Percentiles rank a stretch among this genome's conserved stretches.
Conservation (phyloP, 2,797 vertebrate species). For the Eidolon dupreanum region DNA sequence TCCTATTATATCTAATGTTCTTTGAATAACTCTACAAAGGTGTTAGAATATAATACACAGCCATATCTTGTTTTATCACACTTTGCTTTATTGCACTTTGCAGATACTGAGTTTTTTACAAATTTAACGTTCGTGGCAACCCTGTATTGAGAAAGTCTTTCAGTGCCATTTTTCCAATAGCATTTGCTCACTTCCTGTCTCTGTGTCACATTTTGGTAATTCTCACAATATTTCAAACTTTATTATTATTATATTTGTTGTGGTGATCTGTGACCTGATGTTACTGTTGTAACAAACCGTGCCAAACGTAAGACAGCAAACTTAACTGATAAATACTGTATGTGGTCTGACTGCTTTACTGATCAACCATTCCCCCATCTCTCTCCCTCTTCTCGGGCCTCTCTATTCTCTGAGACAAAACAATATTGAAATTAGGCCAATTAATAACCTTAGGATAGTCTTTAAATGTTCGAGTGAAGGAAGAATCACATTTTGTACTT, state of each 20-base stretch:
- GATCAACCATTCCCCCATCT: not conserved
- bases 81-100: not conserved
- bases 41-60: not conserved
- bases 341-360: not conserved
- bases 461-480: not conserved
- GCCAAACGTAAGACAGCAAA: not conserved
- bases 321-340: not conserved
- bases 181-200: not conserved
- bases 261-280: not conserved
- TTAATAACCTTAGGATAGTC: not conserved
- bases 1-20: not conserved
- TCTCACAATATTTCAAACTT: not conserved
- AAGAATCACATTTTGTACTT: not conserved
- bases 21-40: not conserved
- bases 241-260: not conserved
- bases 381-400: not conserved
- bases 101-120: not conserved
- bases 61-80: not conserved
- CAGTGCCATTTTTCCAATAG: not conserved
- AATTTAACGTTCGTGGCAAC: not conserved
- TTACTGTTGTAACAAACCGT: not conserved
- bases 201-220: not conserved
- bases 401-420: not conserved
- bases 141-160: too few relatives aligned
- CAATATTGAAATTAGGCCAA: not conserved